Conservation (phyloP, 2,888 invertebrate genomes). For the Tribolium freemani region DNA sequence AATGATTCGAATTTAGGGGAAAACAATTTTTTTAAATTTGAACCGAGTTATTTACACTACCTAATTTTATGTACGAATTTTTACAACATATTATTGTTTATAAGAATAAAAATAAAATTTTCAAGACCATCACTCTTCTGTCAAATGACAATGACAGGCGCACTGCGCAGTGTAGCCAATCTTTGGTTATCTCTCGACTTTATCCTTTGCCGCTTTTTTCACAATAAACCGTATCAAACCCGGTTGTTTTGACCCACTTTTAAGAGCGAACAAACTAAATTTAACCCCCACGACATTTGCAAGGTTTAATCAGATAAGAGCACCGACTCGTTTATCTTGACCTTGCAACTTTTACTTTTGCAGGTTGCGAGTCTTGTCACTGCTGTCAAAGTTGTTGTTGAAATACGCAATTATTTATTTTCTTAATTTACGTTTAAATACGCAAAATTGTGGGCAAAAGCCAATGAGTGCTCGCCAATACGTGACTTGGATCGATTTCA, state of each 20-base stretch:
- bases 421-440: conserved; percentile 6
- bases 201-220: background rate
- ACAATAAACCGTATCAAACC: background rate
- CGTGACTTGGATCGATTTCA: conserved; percentile 21
- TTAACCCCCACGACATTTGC: background rate
- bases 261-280: background rate
- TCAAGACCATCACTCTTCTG: background rate
- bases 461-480: conserved; percentile 27
- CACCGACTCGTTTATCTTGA: background rate
- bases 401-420: conserved; percentile 35
- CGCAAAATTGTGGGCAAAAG: conserved; percentile 1
- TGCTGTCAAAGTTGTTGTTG: conserved; percentile 13
- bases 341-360: conserved; percentile 11
- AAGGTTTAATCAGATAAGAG: background rate
- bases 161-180: background rate
- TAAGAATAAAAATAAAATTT: background rate
- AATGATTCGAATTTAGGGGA: background rate
- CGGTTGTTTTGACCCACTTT: background rate
- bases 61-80: background rate
- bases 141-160: background rate
- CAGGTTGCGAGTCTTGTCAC: conserved; percentile 9
- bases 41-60: background rate
- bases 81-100: conserved; percentile 8
- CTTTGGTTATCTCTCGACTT: background rate
- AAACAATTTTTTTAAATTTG: background rate